Percentiles rank a stretch among this genome's conserved stretches.
Evolutionary conservation across 2,113 vertebrate genomes (phyloP).

Genomic region (Microtus richardsoni): DNA sequence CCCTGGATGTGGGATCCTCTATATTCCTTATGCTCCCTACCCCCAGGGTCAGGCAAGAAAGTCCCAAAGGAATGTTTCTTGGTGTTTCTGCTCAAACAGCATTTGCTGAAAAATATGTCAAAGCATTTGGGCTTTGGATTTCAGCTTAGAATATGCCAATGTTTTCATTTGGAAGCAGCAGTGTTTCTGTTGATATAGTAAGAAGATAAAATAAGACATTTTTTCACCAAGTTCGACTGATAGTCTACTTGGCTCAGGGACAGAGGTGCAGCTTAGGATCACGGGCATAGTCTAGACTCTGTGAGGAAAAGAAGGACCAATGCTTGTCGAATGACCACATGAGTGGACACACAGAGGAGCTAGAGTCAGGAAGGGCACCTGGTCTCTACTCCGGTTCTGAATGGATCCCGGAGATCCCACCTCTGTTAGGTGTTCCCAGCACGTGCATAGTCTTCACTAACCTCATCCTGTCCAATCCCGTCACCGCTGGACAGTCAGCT

Average conservation of each 20-base stretch:
- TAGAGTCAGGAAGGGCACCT: background rate
- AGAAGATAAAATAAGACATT: slow-evolving; percentile 70
- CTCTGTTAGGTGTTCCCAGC: background rate
- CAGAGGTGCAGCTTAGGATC: background rate
- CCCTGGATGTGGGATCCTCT: background rate
- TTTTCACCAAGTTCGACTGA: slow-evolving; percentile 2
- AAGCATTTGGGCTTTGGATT: slow-evolving; percentile 79
- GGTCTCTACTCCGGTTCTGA: background rate
- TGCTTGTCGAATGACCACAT: background rate
- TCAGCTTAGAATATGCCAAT: slow-evolving; percentile 77
- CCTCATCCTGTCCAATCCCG: background rate
- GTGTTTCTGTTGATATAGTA: slow-evolving; percentile 66
- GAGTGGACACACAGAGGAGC: background rate
- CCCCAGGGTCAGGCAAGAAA: background rate
- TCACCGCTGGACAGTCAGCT: background rate
- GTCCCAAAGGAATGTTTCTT: slow-evolving; percentile 50
- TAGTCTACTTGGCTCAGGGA: slow-evolving; percentile 42
- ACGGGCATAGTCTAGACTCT: background rate
- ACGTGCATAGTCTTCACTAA: background rate
- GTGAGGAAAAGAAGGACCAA: background rate
- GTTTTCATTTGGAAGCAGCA: slow-evolving; percentile 76
- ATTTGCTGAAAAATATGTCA: slow-evolving; percentile 65
- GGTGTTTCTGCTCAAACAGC: slow-evolving; percentile 64
- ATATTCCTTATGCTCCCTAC: background rate
- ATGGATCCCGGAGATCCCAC: background rate